These are phyloP conservation scores for Trichogramma evanescens DNA, from an alignment of 2,888 invertebrate genomes.

Conservation along the genomic window DNA sequence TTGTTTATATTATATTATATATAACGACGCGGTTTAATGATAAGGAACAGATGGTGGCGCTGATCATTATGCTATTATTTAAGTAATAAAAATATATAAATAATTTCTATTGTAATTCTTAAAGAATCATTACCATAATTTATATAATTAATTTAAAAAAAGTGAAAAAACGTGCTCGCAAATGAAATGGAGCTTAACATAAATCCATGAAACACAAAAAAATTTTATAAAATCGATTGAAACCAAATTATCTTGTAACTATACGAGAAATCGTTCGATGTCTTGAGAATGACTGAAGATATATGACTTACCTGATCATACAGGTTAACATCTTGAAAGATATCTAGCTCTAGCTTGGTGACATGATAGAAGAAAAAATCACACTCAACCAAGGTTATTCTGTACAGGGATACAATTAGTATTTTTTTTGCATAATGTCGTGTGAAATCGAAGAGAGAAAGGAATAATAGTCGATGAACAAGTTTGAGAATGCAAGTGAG, in stretches of 20 bases:
- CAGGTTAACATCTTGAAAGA: neutral
- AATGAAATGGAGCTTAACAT: slow-evolving; percentile 8
- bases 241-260: slow-evolving; percentile 42
- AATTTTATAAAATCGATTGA: slow-evolving; percentile 1
- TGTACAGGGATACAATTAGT: slow-evolving; percentile 46
- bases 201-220: slow-evolving; percentile 4
- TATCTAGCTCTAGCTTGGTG: neutral
- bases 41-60: slow-evolving; percentile 26
- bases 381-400: slow-evolving; percentile 31
- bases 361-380: slow-evolving; percentile 4
- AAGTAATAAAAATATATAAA: slow-evolving; percentile 21
- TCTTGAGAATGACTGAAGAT: neutral
- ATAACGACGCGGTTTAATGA: slow-evolving; percentile 1
- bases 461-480: slow-evolving; percentile 3
- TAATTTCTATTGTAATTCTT: slow-evolving; percentile 30
- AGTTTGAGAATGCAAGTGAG: neutral
- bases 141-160: slow-evolving; percentile 42
- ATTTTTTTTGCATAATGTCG: slow-evolving; percentile 41
- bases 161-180: slow-evolving; percentile 6
- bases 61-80: slow-evolving; percentile 26
- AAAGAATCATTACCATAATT: slow-evolving; percentile 48
- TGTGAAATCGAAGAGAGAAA: slow-evolving; percentile 13
- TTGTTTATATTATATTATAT: neutral
- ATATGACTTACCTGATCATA: slow-evolving; percentile 4
- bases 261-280: slow-evolving; percentile 25